Conservation (phyloP, 2,888 invertebrate species). For the Spialia ferax region DNA sequence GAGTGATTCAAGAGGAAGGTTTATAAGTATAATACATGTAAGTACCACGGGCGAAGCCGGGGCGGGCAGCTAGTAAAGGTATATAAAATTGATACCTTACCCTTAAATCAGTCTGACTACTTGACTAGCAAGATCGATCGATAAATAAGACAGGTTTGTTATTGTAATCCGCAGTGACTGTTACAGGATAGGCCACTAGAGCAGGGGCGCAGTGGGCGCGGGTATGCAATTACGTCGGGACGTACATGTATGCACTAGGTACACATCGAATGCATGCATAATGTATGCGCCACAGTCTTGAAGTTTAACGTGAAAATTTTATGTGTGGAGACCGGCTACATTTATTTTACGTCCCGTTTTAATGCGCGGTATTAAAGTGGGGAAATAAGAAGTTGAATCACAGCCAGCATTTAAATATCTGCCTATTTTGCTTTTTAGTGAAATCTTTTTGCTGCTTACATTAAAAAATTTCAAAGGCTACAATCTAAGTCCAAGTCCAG, state of each 20-base stretch:
- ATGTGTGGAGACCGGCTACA: constrained; percentile 33
- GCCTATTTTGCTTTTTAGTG: background rate
- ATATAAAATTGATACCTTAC: background rate
- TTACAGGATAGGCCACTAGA: constrained; percentile 3
- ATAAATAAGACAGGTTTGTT: too few species aligned
- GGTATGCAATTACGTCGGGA: constrained; percentile 36
- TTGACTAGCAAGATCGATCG: background rate
- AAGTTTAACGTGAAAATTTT: constrained; percentile 39
- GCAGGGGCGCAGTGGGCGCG: constrained; percentile 6
- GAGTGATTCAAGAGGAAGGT: too few species aligned
- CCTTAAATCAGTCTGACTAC: background rate
- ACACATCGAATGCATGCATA: constrained; percentile 36
- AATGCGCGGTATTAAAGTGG: constrained; percentile 31
- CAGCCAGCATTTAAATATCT: constrained; percentile 2
- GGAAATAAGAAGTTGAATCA: constrained; percentile 9
- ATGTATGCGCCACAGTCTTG: constrained; percentile 35
- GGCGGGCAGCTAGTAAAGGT: too few species aligned
- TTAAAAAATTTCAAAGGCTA: background rate
- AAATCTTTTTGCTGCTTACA: background rate
- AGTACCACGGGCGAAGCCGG: too few species aligned
- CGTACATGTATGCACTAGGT: constrained; percentile 30
- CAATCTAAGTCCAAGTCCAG: background rate
- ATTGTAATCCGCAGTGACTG: constrained; percentile 21
- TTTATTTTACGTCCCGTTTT: constrained; percentile 35
- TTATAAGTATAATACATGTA: too few species aligned